Evolutionary conservation across 2,797 vertebrate genomes (phyloP).

Genomic region (Pelochelys cantorii): DNA sequence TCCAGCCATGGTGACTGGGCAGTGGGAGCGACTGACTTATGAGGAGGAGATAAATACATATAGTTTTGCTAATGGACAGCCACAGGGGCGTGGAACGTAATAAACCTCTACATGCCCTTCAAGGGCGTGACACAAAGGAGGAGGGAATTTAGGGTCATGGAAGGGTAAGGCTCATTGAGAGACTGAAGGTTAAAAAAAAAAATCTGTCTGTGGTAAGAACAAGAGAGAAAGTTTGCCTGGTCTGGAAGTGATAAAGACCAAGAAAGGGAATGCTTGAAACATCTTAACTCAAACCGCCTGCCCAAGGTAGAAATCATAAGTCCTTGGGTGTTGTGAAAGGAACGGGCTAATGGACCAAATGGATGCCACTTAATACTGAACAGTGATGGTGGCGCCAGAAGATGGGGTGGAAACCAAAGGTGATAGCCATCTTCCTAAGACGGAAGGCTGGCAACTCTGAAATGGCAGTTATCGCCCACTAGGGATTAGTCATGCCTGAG

Average conservation of each 20-base stretch:
- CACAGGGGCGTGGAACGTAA: conserved; percentile 8
- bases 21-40: not conserved
- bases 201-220: not conserved
- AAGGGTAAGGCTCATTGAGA: conserved; percentile 28
- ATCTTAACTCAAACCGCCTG: conserved; percentile 9
- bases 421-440: not conserved
- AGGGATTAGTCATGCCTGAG: not conserved
- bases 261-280: conserved; percentile 42
- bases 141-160: conserved; percentile 45
- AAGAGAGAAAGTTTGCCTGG: not conserved
- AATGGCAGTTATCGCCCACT: not conserved
- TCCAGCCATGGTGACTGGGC: not conserved
- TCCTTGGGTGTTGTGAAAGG: not conserved
- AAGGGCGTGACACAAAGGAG: not conserved
- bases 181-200: not conserved
- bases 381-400: not conserved
- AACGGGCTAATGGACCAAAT: not conserved
- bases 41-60: conserved; percentile 20
- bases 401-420: not conserved
- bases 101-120: not conserved
- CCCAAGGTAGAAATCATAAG: conserved; percentile 28
- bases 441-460: not conserved
- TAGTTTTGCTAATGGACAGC: conserved; percentile 42
- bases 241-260: not conserved
- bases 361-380: not conserved